Evolutionary conservation across 2,797 vertebrate genomes (phyloP), one percentile per base, ranked within the genome.

Genomic region (Setipinna tenuifilis): DNA sequence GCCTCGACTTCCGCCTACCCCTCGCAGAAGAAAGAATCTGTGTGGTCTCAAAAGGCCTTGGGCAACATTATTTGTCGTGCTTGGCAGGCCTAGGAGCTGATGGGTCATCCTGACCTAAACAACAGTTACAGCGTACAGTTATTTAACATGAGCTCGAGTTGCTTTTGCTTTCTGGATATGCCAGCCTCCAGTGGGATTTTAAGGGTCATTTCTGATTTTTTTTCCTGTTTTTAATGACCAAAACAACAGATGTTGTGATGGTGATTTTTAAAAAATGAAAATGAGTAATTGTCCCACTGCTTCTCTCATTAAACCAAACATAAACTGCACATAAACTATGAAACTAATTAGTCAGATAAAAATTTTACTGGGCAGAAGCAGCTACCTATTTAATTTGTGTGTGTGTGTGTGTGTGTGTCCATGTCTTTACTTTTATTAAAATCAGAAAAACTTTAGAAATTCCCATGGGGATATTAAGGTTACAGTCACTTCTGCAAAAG

Each of bases 1-100:
- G 96, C 96, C 96, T 96, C 95, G 95, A 98, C 96, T 97, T 98
- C 97, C 97, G 95, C 98, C 98, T 95, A 98, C 98, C 96, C 96
- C 89, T 25, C 85, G 92, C 93, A 92, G 93, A 95, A 95, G 94
- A 93, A 96, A 92, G 96, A 96, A 96, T 96, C 95, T 96, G 96
- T 96, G 96, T 96, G 95, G 95, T 96, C 96, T 96, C 95, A 96
- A 95, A 94, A 94, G 93, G 92, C 92, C 91, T 92, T 88, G 86
- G 94, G 92, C 88, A 92, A 92, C 94, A 95, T 95, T 94, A 95
- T 95, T 95, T 94, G 95, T 96, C 95, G 95, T 96, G 93, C 90
- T 93, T 91, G 91, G 91, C 89, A 89, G 91, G 89, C 88, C 91
- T 88, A 93, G 88, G 88, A 91, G 90, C 91, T 88, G 91, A 95